Percentiles rank a stretch among this genome's conserved stretches.
Evolutionary conservation across 2,888 invertebrate species (phyloP).

Genomic region (Andrena trimmerana): DNA sequence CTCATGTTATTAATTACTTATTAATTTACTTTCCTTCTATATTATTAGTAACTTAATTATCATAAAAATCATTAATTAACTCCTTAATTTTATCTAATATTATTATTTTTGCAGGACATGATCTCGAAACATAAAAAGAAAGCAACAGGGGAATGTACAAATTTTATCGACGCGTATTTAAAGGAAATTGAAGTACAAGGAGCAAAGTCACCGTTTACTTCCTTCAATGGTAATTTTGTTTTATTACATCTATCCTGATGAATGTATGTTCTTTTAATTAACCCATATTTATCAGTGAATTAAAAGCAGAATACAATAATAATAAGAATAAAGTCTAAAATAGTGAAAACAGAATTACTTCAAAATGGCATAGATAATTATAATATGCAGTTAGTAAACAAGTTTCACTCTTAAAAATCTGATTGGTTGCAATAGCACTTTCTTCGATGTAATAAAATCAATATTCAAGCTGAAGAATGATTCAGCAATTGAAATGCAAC

Average conservation of each 20-base stretch:
- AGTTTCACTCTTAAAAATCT: neutral
- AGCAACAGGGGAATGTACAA: conserved; percentile 69
- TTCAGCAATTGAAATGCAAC: too few species aligned
- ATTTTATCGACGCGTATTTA: conserved; percentile 80
- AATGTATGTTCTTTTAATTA: neutral
- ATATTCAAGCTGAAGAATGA: too few species aligned
- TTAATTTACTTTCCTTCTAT: neutral
- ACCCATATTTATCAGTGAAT: neutral
- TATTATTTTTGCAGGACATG: conserved; percentile 69
- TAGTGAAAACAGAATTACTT: neutral
- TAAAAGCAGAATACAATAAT: neutral
- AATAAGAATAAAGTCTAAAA: neutral
- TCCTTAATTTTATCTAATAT: neutral
- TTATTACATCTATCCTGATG: neutral
- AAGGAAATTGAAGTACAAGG: conserved; percentile 75
- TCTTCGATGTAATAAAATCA: too few species aligned
- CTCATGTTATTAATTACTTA: too few species aligned
- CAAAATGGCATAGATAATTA: too few species aligned
- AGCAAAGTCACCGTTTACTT: conserved; percentile 68
- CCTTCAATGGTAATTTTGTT: conserved; percentile 77
- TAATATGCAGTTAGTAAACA: neutral
- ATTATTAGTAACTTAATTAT: neutral
- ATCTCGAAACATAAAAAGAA: conserved; percentile 74
- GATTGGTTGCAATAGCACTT: too few species aligned
- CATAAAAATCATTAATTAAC: neutral